Evolutionary conservation across 2,888 invertebrate species (phyloP), one percentile per base, ranked within the genome.

Genomic region (Dicranocentrus wangi): DNA sequence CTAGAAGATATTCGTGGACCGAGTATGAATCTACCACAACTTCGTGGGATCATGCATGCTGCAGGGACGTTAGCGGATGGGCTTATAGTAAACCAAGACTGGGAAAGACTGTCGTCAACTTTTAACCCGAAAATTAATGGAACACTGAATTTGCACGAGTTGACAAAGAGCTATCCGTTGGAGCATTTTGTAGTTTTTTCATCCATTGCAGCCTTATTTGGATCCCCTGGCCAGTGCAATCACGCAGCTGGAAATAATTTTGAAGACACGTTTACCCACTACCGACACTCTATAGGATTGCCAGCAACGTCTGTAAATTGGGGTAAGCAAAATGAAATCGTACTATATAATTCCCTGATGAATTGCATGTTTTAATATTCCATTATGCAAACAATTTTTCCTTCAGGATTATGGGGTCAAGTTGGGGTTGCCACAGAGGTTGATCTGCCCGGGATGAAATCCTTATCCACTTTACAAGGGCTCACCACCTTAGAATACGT

Each of bases 121-220:
- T 79, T 70, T 28, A 81, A 75, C 21, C 61, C 81, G 0, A 81
- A 81, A 73, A 66, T 81, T 8, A 66, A 53, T 2, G 81, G 81
- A n/a, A 61, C 71, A 0, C 32, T 51, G 58, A 81, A 81, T 27
- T 27, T 81, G 2, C 82, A 82, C 39, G 55, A 55, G 2, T 23
- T 63, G 19, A 82, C 82, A 2, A 69, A 69, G 23, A 10, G 53
- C 1, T 19, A 51, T n/a, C 27, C 28, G 5, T 19, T 83, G 51
- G 83, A 83, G 32, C 75, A 79, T 17, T 83, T 83, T 61, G 73
- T 81, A 2, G 10, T 83, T 2, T 83, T 75, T 32, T 80, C 79
- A 0, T 82, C 79, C 10, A 51, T 75, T 0, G 71, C 75, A 0
- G 27, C 55, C 1, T 8, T 69, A 1, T 63, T 81, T 27, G 83